These are phyloP conservation scores for Aphodius granarius DNA, from an alignment of 2,888 invertebrate genomes.

Conservation along the genomic window DNA sequence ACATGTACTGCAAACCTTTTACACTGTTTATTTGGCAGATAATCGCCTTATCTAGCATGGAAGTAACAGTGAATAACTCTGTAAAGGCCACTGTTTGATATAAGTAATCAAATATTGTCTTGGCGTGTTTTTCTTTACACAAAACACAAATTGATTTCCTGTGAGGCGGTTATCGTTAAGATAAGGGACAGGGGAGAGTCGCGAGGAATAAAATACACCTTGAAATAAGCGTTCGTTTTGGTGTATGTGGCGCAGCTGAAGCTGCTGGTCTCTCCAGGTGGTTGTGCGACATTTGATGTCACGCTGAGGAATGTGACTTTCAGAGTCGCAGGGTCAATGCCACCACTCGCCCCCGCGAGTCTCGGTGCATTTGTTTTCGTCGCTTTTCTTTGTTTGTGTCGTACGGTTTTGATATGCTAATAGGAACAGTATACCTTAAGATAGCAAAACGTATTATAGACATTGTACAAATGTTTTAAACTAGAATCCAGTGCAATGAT, in stretches of 20 bases:
- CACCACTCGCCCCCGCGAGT: slow-evolving; percentile 42
- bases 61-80: neutral
- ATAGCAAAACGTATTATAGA: too few relatives aligned
- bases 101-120: neutral
- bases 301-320: slow-evolving; percentile 35
- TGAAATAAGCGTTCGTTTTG: neutral
- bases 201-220: neutral
- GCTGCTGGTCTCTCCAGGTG: slow-evolving; percentile 25
- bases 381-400: neutral
- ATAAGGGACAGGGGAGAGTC: neutral
- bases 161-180: neutral
- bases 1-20: neutral
- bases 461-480: too few relatives aligned
- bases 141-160: neutral
- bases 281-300: slow-evolving; percentile 35
- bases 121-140: neutral
- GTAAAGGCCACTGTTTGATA: neutral
- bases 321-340: slow-evolving; percentile 42
- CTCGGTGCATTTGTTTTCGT: neutral
- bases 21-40: neutral
- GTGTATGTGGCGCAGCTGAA: neutral
- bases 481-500: too few relatives aligned
- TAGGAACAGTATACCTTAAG: too few relatives aligned
- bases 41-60: neutral
- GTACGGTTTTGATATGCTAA: too few relatives aligned